A percentile compares a stretch with the other conserved stretches of the same genome.
Evolutionary conservation across 1,140 invertebrate species (phyloP).

Genomic region (Drosophila azteca): DNA sequence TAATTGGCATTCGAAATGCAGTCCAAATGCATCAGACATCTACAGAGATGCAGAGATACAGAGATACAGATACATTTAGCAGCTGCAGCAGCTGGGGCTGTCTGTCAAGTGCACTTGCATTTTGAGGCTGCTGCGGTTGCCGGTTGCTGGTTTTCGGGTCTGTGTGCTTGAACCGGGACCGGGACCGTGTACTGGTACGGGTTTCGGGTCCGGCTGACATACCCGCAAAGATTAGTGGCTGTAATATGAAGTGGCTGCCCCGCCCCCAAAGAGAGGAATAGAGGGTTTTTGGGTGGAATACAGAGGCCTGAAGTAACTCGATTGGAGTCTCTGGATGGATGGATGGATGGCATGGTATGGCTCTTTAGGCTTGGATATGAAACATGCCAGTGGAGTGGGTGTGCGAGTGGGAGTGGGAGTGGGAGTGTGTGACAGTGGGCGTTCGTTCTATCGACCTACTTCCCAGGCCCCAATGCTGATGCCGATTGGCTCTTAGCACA

Average conservation of each 20-base stretch:
- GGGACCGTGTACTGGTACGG: conserved; percentile 4
- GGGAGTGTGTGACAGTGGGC: conserved; percentile 22
- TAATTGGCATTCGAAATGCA: conserved; percentile 63
- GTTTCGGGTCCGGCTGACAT: conserved; percentile 20
- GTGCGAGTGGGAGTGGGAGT: background rate
- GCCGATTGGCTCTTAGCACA: conserved; percentile 53
- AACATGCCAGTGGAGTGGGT: conserved; percentile 4
- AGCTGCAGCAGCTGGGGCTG: conserved; percentile 40
- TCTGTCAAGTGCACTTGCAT: conserved; percentile 59
- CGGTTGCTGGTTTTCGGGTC: background rate
- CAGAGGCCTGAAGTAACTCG: conserved; percentile 12
- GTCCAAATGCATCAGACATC: conserved; percentile 26
- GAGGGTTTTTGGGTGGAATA: background rate
- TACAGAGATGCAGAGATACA: conserved; percentile 15
- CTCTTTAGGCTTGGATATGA: conserved; percentile 35
- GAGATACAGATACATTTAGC: conserved; percentile 40
- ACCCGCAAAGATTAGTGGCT: conserved; percentile 45
- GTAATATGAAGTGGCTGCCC: conserved; percentile 46
- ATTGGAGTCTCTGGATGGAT: conserved; percentile 11
- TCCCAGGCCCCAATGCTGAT: conserved; percentile 40
- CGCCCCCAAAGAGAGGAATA: background rate
- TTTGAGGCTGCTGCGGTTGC: conserved; percentile 37
- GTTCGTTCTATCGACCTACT: conserved; percentile 46
- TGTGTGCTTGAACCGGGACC: conserved; percentile 6
- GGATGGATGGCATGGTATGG: conserved; percentile 6